Evolutionary conservation across 2,113 vertebrate species (phyloP), one percentile per base, ranked within the genome.

Genomic region (Leiothrix lutea): DNA sequence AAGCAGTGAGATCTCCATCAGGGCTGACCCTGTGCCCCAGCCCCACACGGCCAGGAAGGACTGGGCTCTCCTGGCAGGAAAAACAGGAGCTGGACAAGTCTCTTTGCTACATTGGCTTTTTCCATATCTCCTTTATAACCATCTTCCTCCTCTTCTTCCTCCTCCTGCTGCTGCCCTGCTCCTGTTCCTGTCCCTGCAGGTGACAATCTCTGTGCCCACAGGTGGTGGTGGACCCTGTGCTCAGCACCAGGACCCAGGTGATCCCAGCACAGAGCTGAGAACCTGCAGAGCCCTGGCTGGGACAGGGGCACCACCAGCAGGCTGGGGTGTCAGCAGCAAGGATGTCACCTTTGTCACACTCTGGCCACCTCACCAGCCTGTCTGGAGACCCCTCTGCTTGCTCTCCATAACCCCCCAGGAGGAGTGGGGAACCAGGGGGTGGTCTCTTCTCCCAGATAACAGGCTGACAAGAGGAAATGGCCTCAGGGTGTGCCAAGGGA

Each of bases 281-380:
- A 29, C 6, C 3, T 5, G 21, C n/a, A 11, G 29, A 31, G 65
- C 20, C 1, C 45, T 25, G 0, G 13, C 2, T 18, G 19, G 69
- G 23, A 12, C 36, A n/a, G 56, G 19, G 33, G 4, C 29, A 25
- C 5, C 62, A n/a, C 58, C 12, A 26, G 20, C 6, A 11, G 58
- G 17, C 17, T 0, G 14, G 45, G 21, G 45, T 47, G 45, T 47
- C 45, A 24, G 38, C 70, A 89, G n/a, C 62, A 18, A 15, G 47
- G 45, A 7, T 3, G 3, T 8, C 12, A 13, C 11, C 5, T 20
- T 15, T n/a, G 14, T 25, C 6, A 5, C 21, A 3, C 0, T 0
- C 5, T 24, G 61, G 25, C 47, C 36, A 31, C 25, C 29, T 40
- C 8, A 2, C 0, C 1, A 7, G 4, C 28, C 24, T 51, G 0